Conservation (phyloP, 1,140 invertebrate genomes). For the Mactra quadrangularis region DNA sequence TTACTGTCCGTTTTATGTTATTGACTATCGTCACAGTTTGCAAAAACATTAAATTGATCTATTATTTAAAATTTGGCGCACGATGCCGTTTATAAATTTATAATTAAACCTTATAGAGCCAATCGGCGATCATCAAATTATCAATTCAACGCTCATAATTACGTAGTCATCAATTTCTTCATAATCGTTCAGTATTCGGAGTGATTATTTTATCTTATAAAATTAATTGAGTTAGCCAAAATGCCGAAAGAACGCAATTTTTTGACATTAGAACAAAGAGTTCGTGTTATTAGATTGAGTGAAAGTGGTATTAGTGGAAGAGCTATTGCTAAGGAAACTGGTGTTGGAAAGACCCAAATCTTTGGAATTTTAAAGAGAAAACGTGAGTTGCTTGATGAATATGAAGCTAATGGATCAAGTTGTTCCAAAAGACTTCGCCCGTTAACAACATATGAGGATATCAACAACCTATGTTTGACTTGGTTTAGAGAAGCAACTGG, state of each 20-base stretch:
- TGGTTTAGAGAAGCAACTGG: slow-evolving; percentile 33
- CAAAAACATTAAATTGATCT: too few species aligned
- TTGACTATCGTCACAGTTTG: too few species aligned
- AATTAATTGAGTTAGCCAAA: not conserved
- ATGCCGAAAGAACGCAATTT: too few species aligned
- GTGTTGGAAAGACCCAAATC: not conserved
- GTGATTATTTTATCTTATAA: too few species aligned
- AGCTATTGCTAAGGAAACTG: not conserved
- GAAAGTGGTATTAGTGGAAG: not conserved
- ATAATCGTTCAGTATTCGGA: too few species aligned
- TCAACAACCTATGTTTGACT: slow-evolving; percentile 6
- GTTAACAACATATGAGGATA: slow-evolving; percentile 16
- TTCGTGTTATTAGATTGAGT: not conserved
- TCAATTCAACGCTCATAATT: too few species aligned
- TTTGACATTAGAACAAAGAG: not conserved
- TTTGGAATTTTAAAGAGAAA: not conserved
- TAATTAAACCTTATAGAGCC: too few species aligned
- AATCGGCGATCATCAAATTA: too few species aligned
- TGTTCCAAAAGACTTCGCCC: not conserved
- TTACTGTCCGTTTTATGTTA: too few species aligned
- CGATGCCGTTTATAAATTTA: too few species aligned
- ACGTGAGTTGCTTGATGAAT: slow-evolving; percentile 38
- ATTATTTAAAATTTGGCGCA: too few species aligned
- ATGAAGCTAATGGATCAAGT: slow-evolving; percentile 35
- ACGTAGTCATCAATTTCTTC: too few species aligned